Evolutionary conservation across 2,888 invertebrate genomes (phyloP).

Genomic region (Metacarcinus magister): DNA sequence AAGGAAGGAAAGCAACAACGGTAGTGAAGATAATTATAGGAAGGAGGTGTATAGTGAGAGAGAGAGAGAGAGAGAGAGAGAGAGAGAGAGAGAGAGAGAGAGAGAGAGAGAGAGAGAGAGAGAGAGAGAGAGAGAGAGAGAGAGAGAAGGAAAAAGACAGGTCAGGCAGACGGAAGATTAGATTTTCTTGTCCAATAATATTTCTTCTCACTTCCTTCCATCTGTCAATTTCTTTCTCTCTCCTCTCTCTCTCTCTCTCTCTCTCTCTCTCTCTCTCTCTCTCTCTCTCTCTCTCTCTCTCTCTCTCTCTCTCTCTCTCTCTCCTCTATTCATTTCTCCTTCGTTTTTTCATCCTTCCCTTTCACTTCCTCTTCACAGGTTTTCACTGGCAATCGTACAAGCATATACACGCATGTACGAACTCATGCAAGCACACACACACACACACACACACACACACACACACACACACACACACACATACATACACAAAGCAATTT

Average conservation of each 20-base stretch:
- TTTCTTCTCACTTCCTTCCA: neutral
- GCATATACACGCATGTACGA: neutral
- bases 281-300: slow-evolving; percentile 55
- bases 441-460: slow-evolving; percentile 18
- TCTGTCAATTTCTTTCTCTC: neutral
- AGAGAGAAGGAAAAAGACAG: neutral
- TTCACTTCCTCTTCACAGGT: neutral
- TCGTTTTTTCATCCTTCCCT: neutral
- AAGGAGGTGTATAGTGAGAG: no score
- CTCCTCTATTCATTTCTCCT: slow-evolving; percentile 26
- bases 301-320: slow-evolving; percentile 46
- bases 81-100: no score
- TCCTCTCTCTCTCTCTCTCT: neutral
- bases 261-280: slow-evolving; percentile 57
- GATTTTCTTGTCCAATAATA: neutral
- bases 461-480: slow-evolving; percentile 22
- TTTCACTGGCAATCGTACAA: neutral
- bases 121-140: neutral
- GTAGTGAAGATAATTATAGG: no score
- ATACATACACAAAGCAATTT: neutral
- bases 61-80: no score
- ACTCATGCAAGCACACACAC: neutral
- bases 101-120: neutral
- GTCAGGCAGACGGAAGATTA: neutral
- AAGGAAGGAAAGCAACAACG: no score